phyloP scores from a whole-genome alignment of 2,113 vertebrate species.

The Eurystomus gularis region DNA sequence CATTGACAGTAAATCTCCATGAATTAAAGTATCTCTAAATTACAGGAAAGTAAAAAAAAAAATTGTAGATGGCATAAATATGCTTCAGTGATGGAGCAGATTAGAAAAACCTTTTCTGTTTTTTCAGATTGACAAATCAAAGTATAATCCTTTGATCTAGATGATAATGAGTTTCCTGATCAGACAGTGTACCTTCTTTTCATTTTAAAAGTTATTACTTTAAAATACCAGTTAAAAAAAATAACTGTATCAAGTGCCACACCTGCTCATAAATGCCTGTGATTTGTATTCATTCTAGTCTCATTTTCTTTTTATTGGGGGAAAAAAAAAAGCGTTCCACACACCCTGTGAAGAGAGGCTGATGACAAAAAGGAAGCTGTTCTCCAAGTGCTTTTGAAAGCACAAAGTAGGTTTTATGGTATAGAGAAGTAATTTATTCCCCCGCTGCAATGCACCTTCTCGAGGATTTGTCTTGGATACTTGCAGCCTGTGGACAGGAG shows the following conservation, averaged over 20 bases:
- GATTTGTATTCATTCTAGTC: neutral
- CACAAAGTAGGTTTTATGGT: neutral
- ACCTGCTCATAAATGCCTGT: neutral
- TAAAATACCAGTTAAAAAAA: neutral
- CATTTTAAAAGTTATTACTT: neutral
- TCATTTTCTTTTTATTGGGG: neutral
- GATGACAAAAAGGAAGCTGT: neutral
- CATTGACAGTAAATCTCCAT: neutral
- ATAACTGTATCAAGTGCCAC: neutral
- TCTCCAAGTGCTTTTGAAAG: neutral
- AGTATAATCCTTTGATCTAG: neutral
- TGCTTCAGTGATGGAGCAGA: neutral
- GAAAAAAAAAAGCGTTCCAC: neutral
- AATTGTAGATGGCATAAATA: slow-evolving; percentile 5
- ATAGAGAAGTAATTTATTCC: neutral
- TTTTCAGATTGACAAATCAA: neutral
- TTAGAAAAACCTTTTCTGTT: neutral
- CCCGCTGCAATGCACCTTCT: accelerated
- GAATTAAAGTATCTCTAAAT: neutral
- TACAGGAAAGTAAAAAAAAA: neutral
- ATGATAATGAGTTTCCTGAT: neutral
- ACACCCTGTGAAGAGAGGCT: neutral
- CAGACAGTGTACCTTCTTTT: neutral
- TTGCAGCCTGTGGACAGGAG: neutral
- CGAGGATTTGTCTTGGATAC: neutral